Evolutionary conservation across 1,140 invertebrate species (phyloP), one percentile per base, ranked within the genome.

Genomic region (Trichonephila clavipes): DNA sequence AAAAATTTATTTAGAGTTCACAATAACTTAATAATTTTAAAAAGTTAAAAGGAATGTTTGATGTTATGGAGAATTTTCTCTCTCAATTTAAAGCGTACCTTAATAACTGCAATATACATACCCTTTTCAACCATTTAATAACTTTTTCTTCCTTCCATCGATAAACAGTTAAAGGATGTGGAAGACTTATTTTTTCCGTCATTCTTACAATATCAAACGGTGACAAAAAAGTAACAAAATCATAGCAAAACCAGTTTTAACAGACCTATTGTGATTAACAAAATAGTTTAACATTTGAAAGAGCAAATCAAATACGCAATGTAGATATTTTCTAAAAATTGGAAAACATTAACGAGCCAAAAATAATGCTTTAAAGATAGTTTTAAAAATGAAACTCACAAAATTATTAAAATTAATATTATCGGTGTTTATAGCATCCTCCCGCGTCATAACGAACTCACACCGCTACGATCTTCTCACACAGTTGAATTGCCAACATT

Each of bases 91-190:
- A 24, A 69, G 24, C 3, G 0, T 69, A 3, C 4, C n/a, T 58
- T 51, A 24, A 83, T 58, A 58, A 83, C 10, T 64, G 16, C 14
- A n/a, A 8, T 72, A 72, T 44, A 86, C 88, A 34, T 44, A 94
- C 93, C 64, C 64, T 85, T 77, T 40, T 94, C 21, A 94, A 66
- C 93, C 93, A 94, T 59, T 81, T 94, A 51, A 91, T 87, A 40
- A 94, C 93, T 86, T 94, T 90, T 24, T 90, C 64, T 77, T 90
- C 82, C 44, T 90, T 91, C 93, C 93, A 94, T 6, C 61, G 19
- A 28, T 59, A 82, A 10, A 94, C 93, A 83, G 62, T 8, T 21
- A 21, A 21, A 61, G 58, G 58, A 81, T 88, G 93, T 16, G 93
- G 93, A 58, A 94, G 81, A 58, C 14, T 61, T 18, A 94, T 90